Percentiles rank a stretch among this genome's conserved stretches.
Evolutionary conservation across 2,113 vertebrate genomes (phyloP).

Genomic region (Varanus komodoensis): DNA sequence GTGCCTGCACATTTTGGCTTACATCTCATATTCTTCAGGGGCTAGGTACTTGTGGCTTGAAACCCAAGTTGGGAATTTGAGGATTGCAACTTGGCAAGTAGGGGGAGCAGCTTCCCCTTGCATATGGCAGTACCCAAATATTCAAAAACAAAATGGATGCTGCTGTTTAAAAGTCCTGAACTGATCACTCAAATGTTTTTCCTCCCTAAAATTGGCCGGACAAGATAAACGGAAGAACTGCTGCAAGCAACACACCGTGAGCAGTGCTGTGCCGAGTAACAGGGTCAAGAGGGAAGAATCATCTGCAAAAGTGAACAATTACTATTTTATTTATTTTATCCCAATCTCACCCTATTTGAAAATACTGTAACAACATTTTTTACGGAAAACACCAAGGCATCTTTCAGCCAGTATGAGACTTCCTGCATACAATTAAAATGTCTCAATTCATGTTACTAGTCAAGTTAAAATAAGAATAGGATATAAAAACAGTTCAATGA

Average conservation of each 20-base stretch:
- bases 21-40: background rate
- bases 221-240: background rate
- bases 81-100: background rate
- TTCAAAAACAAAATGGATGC: background rate
- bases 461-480: conserved; percentile 75
- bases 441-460: conserved; percentile 60
- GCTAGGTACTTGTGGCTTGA: no score
- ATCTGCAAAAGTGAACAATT: background rate
- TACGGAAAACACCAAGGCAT: conserved; percentile 36
- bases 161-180: background rate
- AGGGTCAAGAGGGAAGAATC: background rate
- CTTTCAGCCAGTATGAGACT: conserved; percentile 54
- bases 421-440: conserved; percentile 58
- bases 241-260: background rate
- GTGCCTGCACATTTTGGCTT: background rate
- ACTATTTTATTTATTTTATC: conserved; percentile 39
- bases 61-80: background rate
- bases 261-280: background rate
- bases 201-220: background rate
- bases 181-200: background rate
- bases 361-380: conserved; percentile 46
- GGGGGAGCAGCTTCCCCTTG: background rate
- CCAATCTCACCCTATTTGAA: conserved; percentile 71
- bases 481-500: conserved; percentile 77
- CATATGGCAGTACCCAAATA: background rate